Evolutionary conservation across 2,113 vertebrate species (phyloP).

Genomic region (Aptenodytes patagonicus): DNA sequence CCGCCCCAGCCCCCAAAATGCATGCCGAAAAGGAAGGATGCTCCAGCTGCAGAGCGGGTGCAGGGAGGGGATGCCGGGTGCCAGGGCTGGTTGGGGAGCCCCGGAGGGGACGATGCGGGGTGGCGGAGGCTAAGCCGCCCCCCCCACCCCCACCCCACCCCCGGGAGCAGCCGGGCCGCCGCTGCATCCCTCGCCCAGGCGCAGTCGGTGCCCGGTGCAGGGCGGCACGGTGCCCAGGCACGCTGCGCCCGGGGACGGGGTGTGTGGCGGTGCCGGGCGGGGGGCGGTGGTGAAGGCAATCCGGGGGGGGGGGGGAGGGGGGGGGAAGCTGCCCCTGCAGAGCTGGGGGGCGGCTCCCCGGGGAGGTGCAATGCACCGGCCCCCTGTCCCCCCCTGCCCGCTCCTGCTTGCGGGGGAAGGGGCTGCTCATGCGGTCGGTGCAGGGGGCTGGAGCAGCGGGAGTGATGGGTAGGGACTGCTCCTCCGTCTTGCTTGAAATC

Average conservation of each 20-base stretch:
- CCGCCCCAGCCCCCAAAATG: neutral
- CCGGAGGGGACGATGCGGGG: neutral
- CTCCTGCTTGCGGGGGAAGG: slow-evolving; percentile 22
- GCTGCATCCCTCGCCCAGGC: neutral
- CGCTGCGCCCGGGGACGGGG: neutral
- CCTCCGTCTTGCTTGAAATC: slow-evolving; percentile 52
- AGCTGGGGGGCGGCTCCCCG: neutral
- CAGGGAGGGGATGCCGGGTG: neutral
- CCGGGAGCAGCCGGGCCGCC: neutral
- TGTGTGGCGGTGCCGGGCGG: neutral
- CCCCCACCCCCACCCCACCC: neutral
- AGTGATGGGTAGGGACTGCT: neutral
- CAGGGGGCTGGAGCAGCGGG: slow-evolving; percentile 19
- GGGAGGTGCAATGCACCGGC: neutral
- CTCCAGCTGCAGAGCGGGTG: slow-evolving; percentile 15
- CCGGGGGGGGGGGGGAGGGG: neutral
- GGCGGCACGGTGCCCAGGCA: neutral
- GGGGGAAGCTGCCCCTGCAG: slow-evolving; percentile 3
- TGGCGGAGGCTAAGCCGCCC: neutral
- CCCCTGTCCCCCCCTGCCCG: neutral
- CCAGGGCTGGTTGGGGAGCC: neutral
- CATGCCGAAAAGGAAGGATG: neutral
- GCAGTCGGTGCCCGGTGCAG: neutral
- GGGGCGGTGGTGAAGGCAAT: neutral
- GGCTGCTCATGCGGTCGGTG: slow-evolving; percentile 38